Percentiles rank a stretch among this genome's conserved stretches.
Evolutionary conservation across 2,113 vertebrate species (phyloP).

Genomic region (Acanthochromis polyacanthus): DNA sequence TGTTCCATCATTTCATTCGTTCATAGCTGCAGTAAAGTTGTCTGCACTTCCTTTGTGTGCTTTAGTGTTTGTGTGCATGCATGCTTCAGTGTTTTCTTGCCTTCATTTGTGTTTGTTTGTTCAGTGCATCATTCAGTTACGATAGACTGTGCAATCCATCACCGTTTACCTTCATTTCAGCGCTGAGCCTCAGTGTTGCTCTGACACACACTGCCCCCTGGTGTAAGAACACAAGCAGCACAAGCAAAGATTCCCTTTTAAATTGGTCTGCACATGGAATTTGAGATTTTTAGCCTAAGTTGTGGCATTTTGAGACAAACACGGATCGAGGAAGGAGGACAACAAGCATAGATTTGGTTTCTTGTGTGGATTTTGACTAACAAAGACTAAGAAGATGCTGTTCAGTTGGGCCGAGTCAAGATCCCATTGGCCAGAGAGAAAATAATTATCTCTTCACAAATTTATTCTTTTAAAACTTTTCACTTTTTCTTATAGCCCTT

Average conservation of each 20-base stretch:
- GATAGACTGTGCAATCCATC: background rate
- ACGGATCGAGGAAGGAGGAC: no score
- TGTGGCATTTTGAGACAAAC: no score
- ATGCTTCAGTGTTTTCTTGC: background rate
- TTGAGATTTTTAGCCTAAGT: no score
- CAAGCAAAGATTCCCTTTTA: background rate
- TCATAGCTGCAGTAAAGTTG: background rate
- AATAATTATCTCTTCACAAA: no score
- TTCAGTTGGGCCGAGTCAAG: no score
- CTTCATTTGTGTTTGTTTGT: background rate
- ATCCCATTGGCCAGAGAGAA: no score
- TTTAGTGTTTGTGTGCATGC: background rate
- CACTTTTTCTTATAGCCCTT: no score
- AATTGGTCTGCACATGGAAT: no score
- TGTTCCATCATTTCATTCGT: constrained; percentile 9
- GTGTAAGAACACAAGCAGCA: constrained; percentile 43
- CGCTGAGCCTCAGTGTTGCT: background rate
- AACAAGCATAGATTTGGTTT: no score
- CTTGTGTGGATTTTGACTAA: no score
- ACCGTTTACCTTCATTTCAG: background rate
- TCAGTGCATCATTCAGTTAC: background rate
- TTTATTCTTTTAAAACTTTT: no score
- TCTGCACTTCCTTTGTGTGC: background rate
- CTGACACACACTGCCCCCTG: constrained; percentile 72
- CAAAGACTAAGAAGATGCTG: no score